Conservation (phyloP, 2,888 invertebrate species). For the Coremacera marginata region DNA sequence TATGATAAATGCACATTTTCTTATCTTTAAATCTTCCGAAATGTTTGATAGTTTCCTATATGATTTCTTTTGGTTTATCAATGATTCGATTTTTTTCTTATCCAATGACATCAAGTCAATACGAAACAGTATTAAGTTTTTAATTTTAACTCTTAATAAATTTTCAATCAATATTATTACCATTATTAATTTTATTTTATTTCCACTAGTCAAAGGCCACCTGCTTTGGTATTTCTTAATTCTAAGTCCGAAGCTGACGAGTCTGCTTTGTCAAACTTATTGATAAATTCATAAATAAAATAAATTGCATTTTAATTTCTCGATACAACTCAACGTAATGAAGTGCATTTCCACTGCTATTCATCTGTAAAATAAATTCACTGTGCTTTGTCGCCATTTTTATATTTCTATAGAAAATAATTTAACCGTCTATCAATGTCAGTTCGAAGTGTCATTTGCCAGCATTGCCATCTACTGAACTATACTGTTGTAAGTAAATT, state of each 20-base stretch:
- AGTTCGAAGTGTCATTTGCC: constrained; percentile 13
- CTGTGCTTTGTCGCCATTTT: background rate
- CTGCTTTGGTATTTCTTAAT: background rate
- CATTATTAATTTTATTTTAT: too few species aligned
- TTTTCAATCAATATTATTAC: too few species aligned
- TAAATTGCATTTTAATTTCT: background rate
- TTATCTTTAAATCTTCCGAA: too few species aligned
- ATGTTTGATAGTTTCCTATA: too few species aligned
- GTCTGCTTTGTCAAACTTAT: background rate
- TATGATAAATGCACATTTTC: too few species aligned
- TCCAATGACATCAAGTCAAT: too few species aligned
- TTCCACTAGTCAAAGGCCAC: too few species aligned
- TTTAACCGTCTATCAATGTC: constrained; percentile 24
- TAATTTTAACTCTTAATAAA: too few species aligned
- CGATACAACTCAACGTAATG: background rate
- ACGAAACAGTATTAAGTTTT: too few species aligned
- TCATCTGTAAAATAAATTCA: too few species aligned
- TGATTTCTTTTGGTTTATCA: too few species aligned
- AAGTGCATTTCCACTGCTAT: background rate
- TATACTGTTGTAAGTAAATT: background rate
- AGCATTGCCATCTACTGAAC: constrained; percentile 16
- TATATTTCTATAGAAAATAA: background rate
- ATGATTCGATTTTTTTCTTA: too few species aligned
- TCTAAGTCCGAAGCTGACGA: background rate
- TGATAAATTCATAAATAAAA: background rate